Evolutionary conservation across 92 coral and sea anemone genomes (phyloP).

Genomic region (Phenganax marumi): DNA sequence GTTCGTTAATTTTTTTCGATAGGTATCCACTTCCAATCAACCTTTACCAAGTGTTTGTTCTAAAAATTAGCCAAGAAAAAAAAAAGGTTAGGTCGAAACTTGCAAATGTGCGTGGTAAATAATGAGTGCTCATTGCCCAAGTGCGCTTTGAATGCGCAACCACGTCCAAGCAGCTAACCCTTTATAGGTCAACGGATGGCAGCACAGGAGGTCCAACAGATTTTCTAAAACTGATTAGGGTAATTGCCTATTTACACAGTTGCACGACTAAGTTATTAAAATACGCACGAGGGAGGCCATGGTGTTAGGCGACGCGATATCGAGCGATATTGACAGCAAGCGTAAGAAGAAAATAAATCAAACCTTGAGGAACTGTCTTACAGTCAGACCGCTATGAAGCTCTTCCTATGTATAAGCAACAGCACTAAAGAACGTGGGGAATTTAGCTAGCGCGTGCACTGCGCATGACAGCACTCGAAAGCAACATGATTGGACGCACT

Average conservation of each 20-base stretch:
- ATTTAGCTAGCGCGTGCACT: too few species aligned
- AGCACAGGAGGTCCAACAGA: not conserved
- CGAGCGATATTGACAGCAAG: not conserved
- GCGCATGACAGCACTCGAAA: too few species aligned
- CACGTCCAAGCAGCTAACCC: not conserved
- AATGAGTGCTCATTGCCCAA: not conserved
- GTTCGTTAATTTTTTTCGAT: too few species aligned
- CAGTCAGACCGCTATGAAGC: too few species aligned
- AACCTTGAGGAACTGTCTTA: not conserved
- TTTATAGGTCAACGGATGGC: constrained; percentile 2
- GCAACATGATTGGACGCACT: too few species aligned
- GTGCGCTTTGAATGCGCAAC: not conserved
- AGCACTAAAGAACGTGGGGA: too few species aligned
- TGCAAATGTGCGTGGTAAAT: not conserved
- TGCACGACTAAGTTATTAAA: constrained; percentile 10
- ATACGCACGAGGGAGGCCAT: not conserved
- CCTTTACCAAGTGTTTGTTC: too few species aligned
- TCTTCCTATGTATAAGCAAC: too few species aligned
- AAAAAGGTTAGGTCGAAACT: not conserved
- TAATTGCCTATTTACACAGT: constrained; percentile 22
- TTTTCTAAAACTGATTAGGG: constrained; percentile 17
- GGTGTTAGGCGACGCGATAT: constrained; percentile 1
- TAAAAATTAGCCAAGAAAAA: too few species aligned
- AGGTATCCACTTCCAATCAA: too few species aligned
- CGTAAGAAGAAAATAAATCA: not conserved